Base-by-base conservation (phyloP, 2,113 vertebrate species). In the Parotia lawesii region DNA sequence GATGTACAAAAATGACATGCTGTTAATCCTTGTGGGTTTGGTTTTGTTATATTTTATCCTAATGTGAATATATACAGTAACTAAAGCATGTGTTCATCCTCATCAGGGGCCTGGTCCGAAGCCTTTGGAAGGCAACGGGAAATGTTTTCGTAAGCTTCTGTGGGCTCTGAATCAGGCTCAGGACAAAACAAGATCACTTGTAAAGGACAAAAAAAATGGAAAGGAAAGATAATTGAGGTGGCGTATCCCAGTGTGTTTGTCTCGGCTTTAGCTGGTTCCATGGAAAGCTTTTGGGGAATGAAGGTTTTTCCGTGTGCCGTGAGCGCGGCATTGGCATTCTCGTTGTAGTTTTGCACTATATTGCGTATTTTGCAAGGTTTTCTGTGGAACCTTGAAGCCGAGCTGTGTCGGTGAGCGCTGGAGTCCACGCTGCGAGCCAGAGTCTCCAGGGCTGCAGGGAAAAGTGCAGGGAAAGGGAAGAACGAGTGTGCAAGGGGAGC, bases 321-420 rank as follows among this genome's bases (percentile, higher is more conserved):
- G 61, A 60, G 65, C 42, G 5, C 19, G 4, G 85, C 79, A 16
- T 70, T 31, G 67, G 84, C 73, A 83, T 67, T 83, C 45, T 94
- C 5, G 2, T 92, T 86, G 25, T 93, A 91, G 60, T 97, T 97
- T 97, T 98, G 97, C 97, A 97, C 97, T 97, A 95, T 97, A 71
- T 82, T 82, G 85, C 9, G 1, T 61, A 19, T 94, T 93, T 82
- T 72, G 78, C 74, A 90, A 91, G 82, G 90, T 91, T 27, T 87
- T 87, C 67, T 77, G 69, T 84, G 92, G 79, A 94, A 29, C 50
- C 87, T 80, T 7, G 27, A 44, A 67, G 91, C 89, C 66, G 94
- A 85, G 87, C 76, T 87, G 75, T 89, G 35, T 47, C 1, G 0
- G 54, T 40, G 17, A 56, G n/a, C 33, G 0, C 78, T 73, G 71